Base-by-base conservation (phyloP, 2,888 invertebrate genomes). In the Orthosia cruda region DNA sequence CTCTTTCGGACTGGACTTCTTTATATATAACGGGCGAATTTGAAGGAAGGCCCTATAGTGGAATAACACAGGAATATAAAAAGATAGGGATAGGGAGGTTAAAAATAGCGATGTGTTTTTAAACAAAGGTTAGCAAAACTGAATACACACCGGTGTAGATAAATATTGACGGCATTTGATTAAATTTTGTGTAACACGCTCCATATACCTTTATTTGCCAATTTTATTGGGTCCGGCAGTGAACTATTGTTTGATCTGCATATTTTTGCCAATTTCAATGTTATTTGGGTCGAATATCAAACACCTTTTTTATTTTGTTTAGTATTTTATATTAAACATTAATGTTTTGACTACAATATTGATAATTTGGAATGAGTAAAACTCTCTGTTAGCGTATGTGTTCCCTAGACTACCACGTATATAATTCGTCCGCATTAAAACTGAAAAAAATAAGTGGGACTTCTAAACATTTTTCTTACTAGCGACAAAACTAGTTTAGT, bases 201-300 rank as follows among this genome's bases (percentile, higher is more conserved):
- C 54, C 20, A n/a, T 54, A 63, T 16, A 26, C n/a, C 54, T 80
- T 64, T 77, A 65, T 73, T 77, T 80, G 47, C 64, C 49, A 40
- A 54, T 55, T 80, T 80, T 64, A 80, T 72, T 73, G 80, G 73
- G 26, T 64, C 20, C 13, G 13, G 5, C n/a, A 20, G 2, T 50
- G 59, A 61, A 74, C 74, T 80, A 80, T 80, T 77, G 64, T 77
- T 80, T 73, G 45, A 59, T 73, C 59, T 65, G 26, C 74, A 80
- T 80, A 54, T 73, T 73, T 77, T 80, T 54, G 40, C 11, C 12
- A 62, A 57, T 61, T 70, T 49, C 1, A 5, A 16, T 2, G 20
- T 80, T 45, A 55, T 20, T 32, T 45, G 45, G 0, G 16, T 23
- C 16, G 3, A 50, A 79, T 59, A 50, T 55, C 13, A 11, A 12